Conservation (phyloP, 2,113 vertebrate genomes). For the Puma concolor region DNA sequence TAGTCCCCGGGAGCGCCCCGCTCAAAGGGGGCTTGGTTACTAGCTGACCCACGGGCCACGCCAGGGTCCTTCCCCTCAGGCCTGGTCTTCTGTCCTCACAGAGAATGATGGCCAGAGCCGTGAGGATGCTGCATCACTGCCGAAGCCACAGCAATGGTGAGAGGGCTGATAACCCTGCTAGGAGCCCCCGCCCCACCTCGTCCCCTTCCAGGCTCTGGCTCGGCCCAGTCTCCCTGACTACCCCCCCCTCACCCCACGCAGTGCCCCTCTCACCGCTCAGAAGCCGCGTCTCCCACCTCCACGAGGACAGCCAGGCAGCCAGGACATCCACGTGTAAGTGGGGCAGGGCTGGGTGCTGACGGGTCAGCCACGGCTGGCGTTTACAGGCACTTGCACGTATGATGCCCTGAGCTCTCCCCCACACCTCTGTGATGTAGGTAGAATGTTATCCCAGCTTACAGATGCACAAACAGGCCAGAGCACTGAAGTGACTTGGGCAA, state of each 20-base stretch:
- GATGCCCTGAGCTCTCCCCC: fast-evolving
- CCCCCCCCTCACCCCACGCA: slow-evolving; percentile 60
- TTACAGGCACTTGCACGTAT: fast-evolving
- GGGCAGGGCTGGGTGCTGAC: neutral
- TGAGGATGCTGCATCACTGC: slow-evolving; percentile 91
- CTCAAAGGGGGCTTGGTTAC: neutral
- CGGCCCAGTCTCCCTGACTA: neutral
- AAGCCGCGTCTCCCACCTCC: slow-evolving; percentile 91
- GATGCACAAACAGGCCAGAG: neutral
- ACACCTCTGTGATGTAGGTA: too few species aligned
- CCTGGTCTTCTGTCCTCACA: slow-evolving; percentile 64
- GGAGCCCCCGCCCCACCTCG: fast-evolving
- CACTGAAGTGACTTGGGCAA: neutral
- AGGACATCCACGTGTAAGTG: slow-evolving; percentile 92
- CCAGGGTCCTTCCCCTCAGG: neutral
- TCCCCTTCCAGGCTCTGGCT: neutral
- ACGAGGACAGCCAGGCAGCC: slow-evolving; percentile 88
- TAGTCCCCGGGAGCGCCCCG: neutral
- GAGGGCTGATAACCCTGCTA: neutral
- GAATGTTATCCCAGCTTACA: neutral
- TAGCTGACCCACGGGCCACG: neutral
- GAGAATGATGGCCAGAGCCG: slow-evolving; percentile 95
- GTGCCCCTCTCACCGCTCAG: slow-evolving; percentile 94
- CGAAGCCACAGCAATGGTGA: slow-evolving; percentile 90
- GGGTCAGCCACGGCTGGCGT: fast-evolving